Base-by-base conservation (phyloP, 2,113 vertebrate genomes). In the Elachura formosa region DNA sequence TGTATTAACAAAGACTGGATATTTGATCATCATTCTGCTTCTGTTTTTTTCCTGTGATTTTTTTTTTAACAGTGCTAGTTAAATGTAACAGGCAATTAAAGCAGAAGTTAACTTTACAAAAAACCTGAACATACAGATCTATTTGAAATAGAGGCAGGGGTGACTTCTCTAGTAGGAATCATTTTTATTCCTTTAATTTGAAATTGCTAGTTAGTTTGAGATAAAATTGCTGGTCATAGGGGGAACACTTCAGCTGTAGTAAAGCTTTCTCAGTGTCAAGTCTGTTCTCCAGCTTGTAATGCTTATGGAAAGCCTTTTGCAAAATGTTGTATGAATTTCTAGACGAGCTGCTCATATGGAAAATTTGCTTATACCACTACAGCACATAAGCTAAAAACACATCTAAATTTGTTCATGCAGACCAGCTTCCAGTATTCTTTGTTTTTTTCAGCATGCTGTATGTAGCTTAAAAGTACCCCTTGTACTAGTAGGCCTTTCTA, bases 151-250 rank as follows among this genome's bases (percentile, higher is more conserved):
- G 82, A 94, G 51, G 16, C 31, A 64, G 15, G 76, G 76, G 46
- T 96, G 43, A 49, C 51, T 92, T 84, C 64, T 83, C 72, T 90
- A 52, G n/a, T 68, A 63, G 61, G 80, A 96, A 66, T 91, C 1
- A 12, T 66, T 97, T 81, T 88, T 92, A 59, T 49, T 69, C 36
- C 34, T 74, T 95, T 76, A 93, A 74, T 59, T 93, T 90, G 90
- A 95, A 96, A 93, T 51, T 84, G n/a, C 68, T 94, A 31, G 77
- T 93, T 84, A 92, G 59, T 94, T 96, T 96, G 84, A 86, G 72
- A 49, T 87, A 43, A 69, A 68, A 69, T 96, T 58, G 94, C 46
- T 80, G 14, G 66, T 85, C 46, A 14, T 5, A n/a, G 5, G 72
- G 55, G 34, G 58, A 58, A 15, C 19, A 62, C 28, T 40, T 46